Percentiles rank a stretch among this genome's conserved stretches.
Evolutionary conservation across 2,888 invertebrate species (phyloP).

Genomic region (Pristionchus maxplancki): DNA sequence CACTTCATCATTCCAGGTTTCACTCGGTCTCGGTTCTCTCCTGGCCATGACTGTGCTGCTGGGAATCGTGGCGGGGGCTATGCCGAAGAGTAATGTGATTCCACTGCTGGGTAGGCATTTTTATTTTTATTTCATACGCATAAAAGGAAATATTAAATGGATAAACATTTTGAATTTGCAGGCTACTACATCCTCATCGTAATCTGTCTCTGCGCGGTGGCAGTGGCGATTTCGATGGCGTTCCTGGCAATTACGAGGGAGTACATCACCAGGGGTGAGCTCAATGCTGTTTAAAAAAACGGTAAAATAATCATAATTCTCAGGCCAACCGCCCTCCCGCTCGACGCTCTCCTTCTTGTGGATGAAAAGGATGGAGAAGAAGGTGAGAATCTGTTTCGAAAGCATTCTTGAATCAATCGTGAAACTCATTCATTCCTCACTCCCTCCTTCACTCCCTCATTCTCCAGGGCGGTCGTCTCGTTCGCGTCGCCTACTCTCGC

Average conservation of each 20-base stretch:
- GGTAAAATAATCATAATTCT: neutral
- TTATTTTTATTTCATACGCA: too few species aligned
- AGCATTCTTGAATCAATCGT: neutral
- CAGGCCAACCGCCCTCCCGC: constrained; percentile 40
- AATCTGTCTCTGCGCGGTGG: constrained; percentile 71
- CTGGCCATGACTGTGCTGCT: constrained; percentile 72
- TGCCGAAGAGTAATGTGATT: constrained; percentile 74
- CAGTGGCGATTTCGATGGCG: constrained; percentile 71
- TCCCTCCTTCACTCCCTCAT: neutral
- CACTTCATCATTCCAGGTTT: constrained; percentile 60
- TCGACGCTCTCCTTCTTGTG: constrained; percentile 22
- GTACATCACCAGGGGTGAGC: constrained; percentile 67
- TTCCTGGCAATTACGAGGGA: constrained; percentile 69
- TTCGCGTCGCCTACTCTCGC: constrained; percentile 21
- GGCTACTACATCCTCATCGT: constrained; percentile 73
- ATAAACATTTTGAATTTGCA: constrained; percentile 18
- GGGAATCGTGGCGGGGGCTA: constrained; percentile 73
- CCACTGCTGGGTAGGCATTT: constrained; percentile 65
- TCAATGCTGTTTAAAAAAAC: neutral
- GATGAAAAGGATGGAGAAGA: constrained; percentile 37
- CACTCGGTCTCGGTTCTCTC: constrained; percentile 70
- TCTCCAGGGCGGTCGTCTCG: constrained; percentile 29
- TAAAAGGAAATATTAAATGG: neutral
- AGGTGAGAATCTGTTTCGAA: neutral
- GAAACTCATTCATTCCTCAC: neutral